Evolutionary conservation across 2,888 invertebrate species (phyloP).

Genomic region (Spisula subtruncata): DNA sequence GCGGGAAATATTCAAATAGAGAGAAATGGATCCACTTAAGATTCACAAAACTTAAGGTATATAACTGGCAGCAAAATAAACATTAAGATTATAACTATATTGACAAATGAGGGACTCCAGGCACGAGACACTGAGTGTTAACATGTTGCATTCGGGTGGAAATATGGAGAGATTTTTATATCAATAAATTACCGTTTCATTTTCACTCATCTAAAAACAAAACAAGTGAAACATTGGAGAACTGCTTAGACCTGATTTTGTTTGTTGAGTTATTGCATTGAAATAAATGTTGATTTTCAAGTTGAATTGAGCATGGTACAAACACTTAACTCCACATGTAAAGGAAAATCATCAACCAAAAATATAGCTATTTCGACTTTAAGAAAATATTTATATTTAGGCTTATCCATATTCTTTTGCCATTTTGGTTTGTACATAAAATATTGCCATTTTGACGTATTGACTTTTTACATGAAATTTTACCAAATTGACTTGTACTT

Average conservation of each 20-base stretch:
- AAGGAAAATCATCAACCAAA: too few relatives aligned
- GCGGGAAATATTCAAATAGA: background rate
- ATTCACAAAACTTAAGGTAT: background rate
- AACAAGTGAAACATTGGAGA: background rate
- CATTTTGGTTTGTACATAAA: too few relatives aligned
- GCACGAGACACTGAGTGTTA: background rate
- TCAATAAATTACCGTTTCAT: conserved; percentile 40
- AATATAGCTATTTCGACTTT: too few relatives aligned
- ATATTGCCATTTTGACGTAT: too few relatives aligned
- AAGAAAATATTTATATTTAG: too few relatives aligned
- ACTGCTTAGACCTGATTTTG: background rate
- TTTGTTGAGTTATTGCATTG: background rate
- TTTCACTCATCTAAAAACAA: conserved; percentile 44
- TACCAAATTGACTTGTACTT: too few relatives aligned
- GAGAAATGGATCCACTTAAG: background rate
- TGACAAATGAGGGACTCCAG: background rate
- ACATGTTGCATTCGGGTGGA: background rate
- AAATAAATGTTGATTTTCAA: too few relatives aligned
- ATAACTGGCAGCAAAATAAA: background rate
- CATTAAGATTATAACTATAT: background rate
- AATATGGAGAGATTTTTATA: background rate
- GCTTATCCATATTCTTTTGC: too few relatives aligned
- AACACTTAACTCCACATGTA: too few relatives aligned
- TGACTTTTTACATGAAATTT: too few relatives aligned
- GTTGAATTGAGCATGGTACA: too few relatives aligned